These are phyloP conservation scores for Typhlomys cinereus DNA, from an alignment of 2,113 vertebrate genomes.

Conservation along the genomic window DNA sequence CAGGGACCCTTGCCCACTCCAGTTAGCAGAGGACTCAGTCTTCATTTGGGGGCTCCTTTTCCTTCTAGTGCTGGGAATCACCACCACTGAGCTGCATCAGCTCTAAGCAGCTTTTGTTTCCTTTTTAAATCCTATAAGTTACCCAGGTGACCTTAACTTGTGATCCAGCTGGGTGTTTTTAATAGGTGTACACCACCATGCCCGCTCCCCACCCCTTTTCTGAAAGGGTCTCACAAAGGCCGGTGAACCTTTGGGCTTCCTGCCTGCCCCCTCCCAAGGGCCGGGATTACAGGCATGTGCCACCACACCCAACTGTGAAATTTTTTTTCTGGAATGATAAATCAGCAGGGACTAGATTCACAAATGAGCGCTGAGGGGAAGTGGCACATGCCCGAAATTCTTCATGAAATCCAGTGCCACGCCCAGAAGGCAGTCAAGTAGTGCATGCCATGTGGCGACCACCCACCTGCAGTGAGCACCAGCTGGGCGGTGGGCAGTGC, in stretches of 20 bases:
- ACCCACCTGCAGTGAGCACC: background rate
- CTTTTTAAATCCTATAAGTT: background rate
- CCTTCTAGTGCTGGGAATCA: background rate
- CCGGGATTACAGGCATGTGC: background rate
- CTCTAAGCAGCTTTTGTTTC: background rate
- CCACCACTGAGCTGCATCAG: background rate
- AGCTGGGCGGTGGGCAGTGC: background rate
- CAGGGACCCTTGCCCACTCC: background rate
- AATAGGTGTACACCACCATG: background rate
- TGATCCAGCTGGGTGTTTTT: background rate
- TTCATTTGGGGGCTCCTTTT: background rate
- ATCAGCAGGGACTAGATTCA: background rate
- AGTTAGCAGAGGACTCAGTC: background rate
- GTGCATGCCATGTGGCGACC: background rate
- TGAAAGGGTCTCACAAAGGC: background rate
- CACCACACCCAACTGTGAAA: background rate
- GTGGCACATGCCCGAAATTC: background rate
- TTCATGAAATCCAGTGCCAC: background rate
- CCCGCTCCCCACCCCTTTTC: background rate
- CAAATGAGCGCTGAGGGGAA: background rate
- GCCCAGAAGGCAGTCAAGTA: background rate
- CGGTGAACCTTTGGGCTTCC: background rate
- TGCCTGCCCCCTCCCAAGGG: background rate
- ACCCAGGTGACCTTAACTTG: background rate
- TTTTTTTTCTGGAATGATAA: background rate